Evolutionary conservation across 2,797 vertebrate species (phyloP).

Genomic region (Diplodus sargus): DNA sequence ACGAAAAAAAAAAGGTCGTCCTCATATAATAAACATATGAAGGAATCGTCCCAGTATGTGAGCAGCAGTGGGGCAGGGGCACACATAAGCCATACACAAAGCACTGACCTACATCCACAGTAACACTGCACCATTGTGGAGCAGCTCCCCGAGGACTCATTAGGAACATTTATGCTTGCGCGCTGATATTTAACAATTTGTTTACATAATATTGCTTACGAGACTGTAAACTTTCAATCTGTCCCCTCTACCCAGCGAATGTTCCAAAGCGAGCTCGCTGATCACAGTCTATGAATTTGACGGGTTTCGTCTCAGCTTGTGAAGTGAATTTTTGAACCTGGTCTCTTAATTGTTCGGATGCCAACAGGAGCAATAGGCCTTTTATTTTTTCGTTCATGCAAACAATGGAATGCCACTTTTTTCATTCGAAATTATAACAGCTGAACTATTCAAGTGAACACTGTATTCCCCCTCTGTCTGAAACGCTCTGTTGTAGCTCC

Average conservation of each 20-base stretch:
- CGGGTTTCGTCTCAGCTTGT: neutral
- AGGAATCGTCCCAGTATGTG: slow-evolving; percentile 39
- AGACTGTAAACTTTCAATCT: slow-evolving; percentile 69
- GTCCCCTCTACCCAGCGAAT: slow-evolving; percentile 33
- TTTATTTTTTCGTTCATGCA: neutral
- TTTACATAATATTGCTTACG: slow-evolving; percentile 78
- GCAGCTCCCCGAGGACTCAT: slow-evolving; percentile 78
- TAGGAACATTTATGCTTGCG: slow-evolving; percentile 78
- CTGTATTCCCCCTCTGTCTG: too few species aligned
- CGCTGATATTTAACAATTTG: slow-evolving; percentile 82
- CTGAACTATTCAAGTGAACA: too few species aligned
- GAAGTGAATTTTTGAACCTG: neutral
- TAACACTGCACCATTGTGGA: slow-evolving; percentile 81
- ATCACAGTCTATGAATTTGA: slow-evolving; percentile 2
- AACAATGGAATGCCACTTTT: neutral
- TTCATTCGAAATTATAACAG: too few species aligned
- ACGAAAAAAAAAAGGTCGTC: slow-evolving; percentile 20
- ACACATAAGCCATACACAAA: slow-evolving; percentile 60
- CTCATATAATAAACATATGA: slow-evolving; percentile 42
- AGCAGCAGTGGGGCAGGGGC: slow-evolving; percentile 41
- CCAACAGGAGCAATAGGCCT: neutral
- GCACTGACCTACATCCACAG: slow-evolving; percentile 82
- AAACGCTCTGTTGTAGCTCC: too few species aligned
- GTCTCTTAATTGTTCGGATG: neutral
- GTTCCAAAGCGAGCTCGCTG: slow-evolving; percentile 22